Evolutionary conservation across 2,888 invertebrate species (phyloP), one percentile per base, ranked within the genome.

Genomic region (Cantharis flavilabris): DNA sequence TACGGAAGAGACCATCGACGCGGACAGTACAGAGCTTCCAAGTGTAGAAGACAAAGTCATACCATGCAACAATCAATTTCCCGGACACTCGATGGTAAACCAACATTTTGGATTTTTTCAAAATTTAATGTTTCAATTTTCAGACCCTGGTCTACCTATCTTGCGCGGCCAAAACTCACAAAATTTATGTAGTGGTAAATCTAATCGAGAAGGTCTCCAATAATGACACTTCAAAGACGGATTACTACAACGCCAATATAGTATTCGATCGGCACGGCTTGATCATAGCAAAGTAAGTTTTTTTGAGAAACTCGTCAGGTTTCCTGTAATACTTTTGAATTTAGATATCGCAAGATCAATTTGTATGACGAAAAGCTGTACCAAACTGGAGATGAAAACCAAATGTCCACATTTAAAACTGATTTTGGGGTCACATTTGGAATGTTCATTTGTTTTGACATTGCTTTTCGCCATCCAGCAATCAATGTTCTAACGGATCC

Each of bases 381-480:
- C 10, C 86, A 87, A 0, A 89, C 91, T 0, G 83, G 83, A n/a
- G 65, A 67, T 23, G 11, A 67, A 67, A 79, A 81, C 14, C 92
- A 94, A 71, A 81, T 91, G 2, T 90, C 91, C 0, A 87, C 90
- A 7, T 95, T 96, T 83, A 88, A 87, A 3, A 94, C 95, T 0
- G 95, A 96, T 86, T 96, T 96, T 84, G 93, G 93, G 13, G 93
- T 95, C 0, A 92, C 90, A 9, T 96, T 96, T 85, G 96, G 96
- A 1, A 92, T 94, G 80, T 93, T 95, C 85, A 93, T 94, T 70
- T 96, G 97, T 87, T 96, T 96, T 84, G 97, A 97, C 85, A 91
- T 97, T 9, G 86, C 96, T 81, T 96, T 95, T 88, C 90, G 93
- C 82, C 88, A 91, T 4, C 96, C 96, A 0, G 91, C 93, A 0